Base-by-base conservation (phyloP, 2,797 vertebrate species). In the Pogoniulus pusillus region DNA sequence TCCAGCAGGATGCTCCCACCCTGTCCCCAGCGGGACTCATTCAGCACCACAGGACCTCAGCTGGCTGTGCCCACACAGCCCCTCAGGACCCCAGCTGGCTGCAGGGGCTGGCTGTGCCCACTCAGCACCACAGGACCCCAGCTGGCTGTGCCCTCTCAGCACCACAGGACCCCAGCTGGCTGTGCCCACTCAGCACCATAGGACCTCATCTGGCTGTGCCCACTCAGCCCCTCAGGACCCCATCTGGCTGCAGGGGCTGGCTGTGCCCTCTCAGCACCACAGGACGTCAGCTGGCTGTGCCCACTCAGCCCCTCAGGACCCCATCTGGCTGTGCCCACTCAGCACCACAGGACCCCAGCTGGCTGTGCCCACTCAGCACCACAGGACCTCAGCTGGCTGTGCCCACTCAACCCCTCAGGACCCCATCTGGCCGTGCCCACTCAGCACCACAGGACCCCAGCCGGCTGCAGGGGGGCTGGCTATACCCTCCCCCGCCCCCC, bases 401-500 rank as follows among this genome's bases (percentile, higher is more conserved):
- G 32, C 3, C 59, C 66, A 23, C 45, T 43, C 43, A 43, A 17
- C 43, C 18, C 16, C 43, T 7, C 43, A 19, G 39, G 5, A 41
- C 39, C 39, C 15, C 14, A 41, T 39, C 39, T 41, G 39, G 39
- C 41, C 41, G 18, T 4, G 49, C 22, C 5, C 64, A 51, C 24
- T 12, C 54, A 3, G 43, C 37, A 7, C 15, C 6, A 17, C 27
- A 20, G 47, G 27, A 51, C 34, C 45, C 64, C 1, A 0, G 39
- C 13, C 1, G 2, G 37, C 14, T 58, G 63, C 14, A 32, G 57
- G 16, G 13, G 23, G 13, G 23, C 51, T 17, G 70, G 10, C 34
- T 45, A 58, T 45, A 30, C 3, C 59, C 62, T 27, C 45, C 2
- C 1, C 0, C 12, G 37, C 27, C 45, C 2, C 1, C 0, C 12